phyloP scores from a whole-genome alignment of 2,797 vertebrate genomes.

The Sebastes hubbsi region DNA sequence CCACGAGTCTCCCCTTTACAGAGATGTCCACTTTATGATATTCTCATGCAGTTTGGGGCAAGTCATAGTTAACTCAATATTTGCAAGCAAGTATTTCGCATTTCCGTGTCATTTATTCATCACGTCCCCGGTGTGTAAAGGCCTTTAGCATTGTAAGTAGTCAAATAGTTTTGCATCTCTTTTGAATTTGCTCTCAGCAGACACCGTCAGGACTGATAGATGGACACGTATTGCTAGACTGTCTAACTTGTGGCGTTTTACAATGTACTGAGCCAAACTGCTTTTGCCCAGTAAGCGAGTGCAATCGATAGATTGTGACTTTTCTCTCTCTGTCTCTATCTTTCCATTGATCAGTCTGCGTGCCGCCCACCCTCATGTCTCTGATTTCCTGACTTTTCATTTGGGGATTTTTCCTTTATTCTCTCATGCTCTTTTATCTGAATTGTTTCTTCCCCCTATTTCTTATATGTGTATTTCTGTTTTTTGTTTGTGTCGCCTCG shows the following conservation, averaged over 20 bases:
- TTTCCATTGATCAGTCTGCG: constrained; percentile 36
- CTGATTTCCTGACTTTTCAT: constrained; percentile 3
- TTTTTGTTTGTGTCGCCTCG: constrained; percentile 22
- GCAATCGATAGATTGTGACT: constrained; percentile 32
- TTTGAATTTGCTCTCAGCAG: not conserved
- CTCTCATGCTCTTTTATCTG: constrained; percentile 1
- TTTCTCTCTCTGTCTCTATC: constrained; percentile 13
- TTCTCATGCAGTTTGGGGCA: accelerated
- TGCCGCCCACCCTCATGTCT: constrained; percentile 24
- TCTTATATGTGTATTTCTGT: constrained; percentile 26
- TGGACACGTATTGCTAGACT: constrained; percentile 22
- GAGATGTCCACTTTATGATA: too few species aligned
- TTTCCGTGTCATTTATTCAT: too few species aligned
- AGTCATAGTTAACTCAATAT: too few species aligned
- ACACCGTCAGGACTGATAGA: constrained; percentile 4
- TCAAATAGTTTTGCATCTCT: not conserved
- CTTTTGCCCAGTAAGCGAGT: constrained; percentile 25
- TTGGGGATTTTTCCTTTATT: not conserved
- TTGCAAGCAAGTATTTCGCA: too few species aligned
- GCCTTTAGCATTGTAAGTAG: not conserved
- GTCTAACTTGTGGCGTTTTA: constrained; percentile 8
- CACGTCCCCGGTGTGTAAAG: not conserved
- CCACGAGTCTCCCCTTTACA: too few species aligned
- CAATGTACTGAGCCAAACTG: constrained; percentile 18
- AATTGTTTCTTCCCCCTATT: constrained; percentile 1